Conservation (phyloP, 2,113 vertebrate genomes). For the Plecturocebus donacophilus region DNA sequence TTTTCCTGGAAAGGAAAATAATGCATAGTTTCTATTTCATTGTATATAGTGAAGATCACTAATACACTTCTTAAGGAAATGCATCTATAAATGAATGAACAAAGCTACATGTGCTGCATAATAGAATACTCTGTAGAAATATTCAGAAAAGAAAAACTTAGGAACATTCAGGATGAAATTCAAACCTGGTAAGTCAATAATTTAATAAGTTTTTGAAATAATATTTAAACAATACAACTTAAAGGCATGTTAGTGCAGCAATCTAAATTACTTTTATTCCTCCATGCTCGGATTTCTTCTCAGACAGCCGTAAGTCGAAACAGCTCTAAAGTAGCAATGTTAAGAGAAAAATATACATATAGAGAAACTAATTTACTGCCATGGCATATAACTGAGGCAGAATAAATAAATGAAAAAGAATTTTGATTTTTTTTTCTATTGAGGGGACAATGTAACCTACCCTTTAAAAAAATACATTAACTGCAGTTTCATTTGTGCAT, state of each 20-base stretch:
- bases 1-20: constrained; percentile 70
- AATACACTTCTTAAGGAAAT: constrained; percentile 57
- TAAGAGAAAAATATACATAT: constrained; percentile 18
- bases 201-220: constrained; percentile 56
- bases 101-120: constrained; percentile 35
- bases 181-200: constrained; percentile 30
- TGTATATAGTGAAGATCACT: constrained; percentile 37
- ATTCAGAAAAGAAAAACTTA: constrained; percentile 58
- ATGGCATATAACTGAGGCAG: constrained; percentile 11
- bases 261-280: constrained; percentile 47
- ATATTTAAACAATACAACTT: constrained; percentile 56
- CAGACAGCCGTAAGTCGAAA: not conserved
- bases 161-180: constrained; percentile 27
- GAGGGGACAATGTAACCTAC: not conserved
- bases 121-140: constrained; percentile 52
- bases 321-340: constrained; percentile 36
- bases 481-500: not conserved
- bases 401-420: constrained; percentile 34
- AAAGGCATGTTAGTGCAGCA: not conserved
- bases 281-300: constrained; percentile 46
- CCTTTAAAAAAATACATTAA: not conserved
- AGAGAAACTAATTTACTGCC: not conserved
- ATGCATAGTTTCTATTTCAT: constrained; percentile 35
- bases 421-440: not conserved
- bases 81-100: constrained; percentile 56